phyloP scores from a whole-genome alignment of 2,888 invertebrate species.

The Margaritifera margaritifera region DNA sequence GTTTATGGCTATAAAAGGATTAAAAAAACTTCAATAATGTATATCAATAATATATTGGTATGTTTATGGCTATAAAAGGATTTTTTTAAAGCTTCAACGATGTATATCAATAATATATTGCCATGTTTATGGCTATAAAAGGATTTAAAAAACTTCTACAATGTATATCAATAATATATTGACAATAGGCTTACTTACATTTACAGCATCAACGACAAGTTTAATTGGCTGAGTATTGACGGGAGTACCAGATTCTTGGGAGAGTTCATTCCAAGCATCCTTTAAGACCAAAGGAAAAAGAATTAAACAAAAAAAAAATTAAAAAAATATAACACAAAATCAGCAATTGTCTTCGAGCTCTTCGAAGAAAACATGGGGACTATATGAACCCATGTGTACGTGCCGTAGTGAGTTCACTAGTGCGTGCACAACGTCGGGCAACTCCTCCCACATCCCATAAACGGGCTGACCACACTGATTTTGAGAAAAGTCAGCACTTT shows the following conservation, averaged over 20 bases:
- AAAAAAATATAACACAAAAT: neutral
- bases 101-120: neutral
- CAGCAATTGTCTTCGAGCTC: neutral
- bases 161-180: too few relatives aligned
- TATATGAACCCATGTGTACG: neutral
- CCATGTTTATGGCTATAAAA: too few relatives aligned
- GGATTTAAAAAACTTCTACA: too few relatives aligned
- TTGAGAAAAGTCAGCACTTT: too few relatives aligned
- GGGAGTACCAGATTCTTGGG: constrained; percentile 34
- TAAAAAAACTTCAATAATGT: too few relatives aligned
- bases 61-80: too few relatives aligned
- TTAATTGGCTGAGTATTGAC: constrained; percentile 46
- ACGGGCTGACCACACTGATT: too few relatives aligned
- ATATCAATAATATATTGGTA: too few relatives aligned
- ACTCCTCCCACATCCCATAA: too few relatives aligned
- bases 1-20: too few relatives aligned
- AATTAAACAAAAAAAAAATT: neutral
- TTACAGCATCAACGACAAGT: constrained; percentile 32
- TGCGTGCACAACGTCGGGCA: too few relatives aligned
- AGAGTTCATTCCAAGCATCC: constrained; percentile 46
- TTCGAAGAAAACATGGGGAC: neutral
- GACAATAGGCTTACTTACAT: constrained; percentile 16
- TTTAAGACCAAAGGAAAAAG: constrained; percentile 17
- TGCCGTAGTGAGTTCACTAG: neutral
- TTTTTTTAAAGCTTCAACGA: neutral